Conservation (phyloP, 2,797 vertebrate species). For the Mallotus villosus region DNA sequence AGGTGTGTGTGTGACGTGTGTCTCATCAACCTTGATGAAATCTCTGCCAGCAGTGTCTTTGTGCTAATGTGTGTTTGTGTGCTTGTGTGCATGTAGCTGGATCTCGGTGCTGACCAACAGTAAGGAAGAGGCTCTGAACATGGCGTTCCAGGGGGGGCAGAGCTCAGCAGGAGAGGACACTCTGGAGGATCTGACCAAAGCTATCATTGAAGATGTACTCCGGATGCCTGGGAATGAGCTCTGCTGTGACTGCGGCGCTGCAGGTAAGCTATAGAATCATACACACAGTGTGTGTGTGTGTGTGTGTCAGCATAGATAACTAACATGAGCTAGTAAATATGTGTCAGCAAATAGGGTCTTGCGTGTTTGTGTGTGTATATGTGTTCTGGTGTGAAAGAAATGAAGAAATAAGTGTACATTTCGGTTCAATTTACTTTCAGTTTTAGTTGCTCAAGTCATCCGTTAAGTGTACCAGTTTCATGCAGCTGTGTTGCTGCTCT, state of each 20-base stretch:
- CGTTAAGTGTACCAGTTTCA: not conserved
- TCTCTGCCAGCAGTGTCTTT: not conserved
- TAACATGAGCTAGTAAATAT: not conserved
- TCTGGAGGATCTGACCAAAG: slow-evolving; percentile 85
- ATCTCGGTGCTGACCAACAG: slow-evolving; percentile 90
- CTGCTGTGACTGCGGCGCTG: slow-evolving; percentile 86
- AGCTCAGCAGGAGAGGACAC: slow-evolving; percentile 81
- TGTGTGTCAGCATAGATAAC: not conserved
- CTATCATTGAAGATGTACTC: slow-evolving; percentile 86
- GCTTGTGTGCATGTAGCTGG: slow-evolving; percentile 70
- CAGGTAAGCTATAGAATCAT: slow-evolving; percentile 64
- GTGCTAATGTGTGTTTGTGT: not conserved
- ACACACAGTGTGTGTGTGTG: slow-evolving; percentile 1
- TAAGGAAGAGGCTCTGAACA: slow-evolving; percentile 88
- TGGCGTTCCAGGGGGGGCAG: slow-evolving; percentile 87
- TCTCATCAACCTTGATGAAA: not conserved
- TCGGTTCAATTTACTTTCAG: not conserved
- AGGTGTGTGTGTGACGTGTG: slow-evolving; percentile 8
- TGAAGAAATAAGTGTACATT: not conserved
- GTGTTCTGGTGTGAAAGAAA: not conserved
- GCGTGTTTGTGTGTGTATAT: not conserved
- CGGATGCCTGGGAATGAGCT: slow-evolving; percentile 82
- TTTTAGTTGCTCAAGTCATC: not conserved
- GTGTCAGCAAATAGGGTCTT: not conserved
- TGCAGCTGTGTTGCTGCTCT: not conserved